phyloP scores from a whole-genome alignment of 2,888 invertebrate species.

The Leptinotarsa tumamoca region DNA sequence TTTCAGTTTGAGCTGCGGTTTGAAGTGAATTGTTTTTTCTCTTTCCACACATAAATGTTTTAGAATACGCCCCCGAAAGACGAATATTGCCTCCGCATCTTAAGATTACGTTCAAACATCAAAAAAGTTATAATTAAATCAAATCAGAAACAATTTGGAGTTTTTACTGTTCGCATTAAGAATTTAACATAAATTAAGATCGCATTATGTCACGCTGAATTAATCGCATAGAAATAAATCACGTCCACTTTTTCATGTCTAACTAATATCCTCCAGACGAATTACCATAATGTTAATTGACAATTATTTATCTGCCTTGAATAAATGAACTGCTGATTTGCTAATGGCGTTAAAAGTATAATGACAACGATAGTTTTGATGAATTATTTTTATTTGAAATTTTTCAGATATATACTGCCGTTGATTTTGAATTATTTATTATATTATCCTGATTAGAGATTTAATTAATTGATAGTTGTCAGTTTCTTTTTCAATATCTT shows the following conservation, averaged over 20 bases:
- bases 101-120: background rate
- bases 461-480: too few relatives aligned
- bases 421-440: too few relatives aligned
- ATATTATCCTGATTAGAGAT: too few relatives aligned
- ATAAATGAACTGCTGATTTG: background rate
- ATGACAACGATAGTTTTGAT: too few relatives aligned
- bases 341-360: background rate
- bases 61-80: too few relatives aligned
- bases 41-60: too few relatives aligned
- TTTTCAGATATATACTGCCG: too few relatives aligned
- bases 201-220: constrained; percentile 23
- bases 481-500: too few relatives aligned
- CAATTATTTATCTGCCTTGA: constrained; percentile 1
- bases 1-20: too few relatives aligned
- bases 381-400: too few relatives aligned
- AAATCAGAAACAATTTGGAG: constrained; percentile 1
- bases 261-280: background rate
- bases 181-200: constrained; percentile 23
- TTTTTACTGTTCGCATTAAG: constrained; percentile 1
- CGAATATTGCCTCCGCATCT: too few relatives aligned
- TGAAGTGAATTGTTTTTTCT: too few relatives aligned
- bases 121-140: background rate
- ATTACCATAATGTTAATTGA: constrained; percentile 17
- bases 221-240: constrained; percentile 16
- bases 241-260: constrained; percentile 17